Evolutionary conservation across 2,797 vertebrate species (phyloP).

Genomic region (Arctocebus calabarensis): DNA sequence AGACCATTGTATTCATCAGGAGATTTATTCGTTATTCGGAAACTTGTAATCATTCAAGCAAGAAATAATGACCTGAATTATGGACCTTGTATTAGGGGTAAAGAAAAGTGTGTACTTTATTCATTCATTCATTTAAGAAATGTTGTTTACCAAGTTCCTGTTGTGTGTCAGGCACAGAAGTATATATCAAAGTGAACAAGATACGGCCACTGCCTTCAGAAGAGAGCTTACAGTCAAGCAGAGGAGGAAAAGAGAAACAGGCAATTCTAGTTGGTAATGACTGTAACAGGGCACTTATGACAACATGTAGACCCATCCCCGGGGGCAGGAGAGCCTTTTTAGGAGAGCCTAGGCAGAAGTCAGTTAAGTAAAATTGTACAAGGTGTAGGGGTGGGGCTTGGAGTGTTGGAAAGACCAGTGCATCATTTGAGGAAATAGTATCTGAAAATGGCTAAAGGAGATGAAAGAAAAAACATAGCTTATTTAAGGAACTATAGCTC

Average conservation of each 20-base stretch:
- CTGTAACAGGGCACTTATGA: not conserved
- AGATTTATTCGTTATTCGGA: not conserved
- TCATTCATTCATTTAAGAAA: constrained; percentile 25
- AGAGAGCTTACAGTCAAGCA: not conserved
- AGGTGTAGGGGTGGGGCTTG: not conserved
- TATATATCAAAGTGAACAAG: not conserved
- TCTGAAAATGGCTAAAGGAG: not conserved
- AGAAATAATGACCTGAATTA: constrained; percentile 34
- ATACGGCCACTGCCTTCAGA: not conserved
- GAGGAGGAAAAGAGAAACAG: not conserved
- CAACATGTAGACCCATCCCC: not conserved
- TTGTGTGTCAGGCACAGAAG: not conserved
- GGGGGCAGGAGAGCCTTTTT: not conserved
- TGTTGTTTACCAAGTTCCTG: constrained; percentile 27
- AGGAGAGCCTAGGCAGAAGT: not conserved
- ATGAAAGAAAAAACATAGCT: not conserved
- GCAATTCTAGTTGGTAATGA: not conserved
- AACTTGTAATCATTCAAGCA: constrained; percentile 17
- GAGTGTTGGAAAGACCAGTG: not conserved
- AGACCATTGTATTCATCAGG: not conserved
- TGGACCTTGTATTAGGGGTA: not conserved
- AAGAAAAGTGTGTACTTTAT: not conserved
- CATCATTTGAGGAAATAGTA: constrained; percentile 24
- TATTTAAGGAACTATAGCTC: constrained; percentile 1
- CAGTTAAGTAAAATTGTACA: not conserved